Evolutionary conservation across 2,888 invertebrate genomes (phyloP), one percentile per base, ranked within the genome.

Genomic region (Philhelius pedissequus): DNA sequence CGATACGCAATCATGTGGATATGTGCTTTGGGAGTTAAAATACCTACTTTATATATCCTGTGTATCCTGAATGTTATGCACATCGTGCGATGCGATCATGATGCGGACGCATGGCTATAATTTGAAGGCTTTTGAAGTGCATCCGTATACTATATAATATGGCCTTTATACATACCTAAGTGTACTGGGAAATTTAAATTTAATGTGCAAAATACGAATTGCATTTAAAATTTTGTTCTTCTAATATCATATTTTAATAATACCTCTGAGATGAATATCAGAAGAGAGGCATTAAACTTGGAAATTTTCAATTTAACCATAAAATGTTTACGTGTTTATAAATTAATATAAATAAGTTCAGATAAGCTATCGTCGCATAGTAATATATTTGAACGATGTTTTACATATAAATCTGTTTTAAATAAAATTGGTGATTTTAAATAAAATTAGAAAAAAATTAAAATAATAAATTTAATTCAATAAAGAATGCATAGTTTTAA

Each of bases 1-100:
- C 84, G 84, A 84, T 84, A 84, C 60, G 71, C 80, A 84, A 84
- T 84, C 84, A 84, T 75, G 70, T 79, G 75, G 76, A 84, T 79
- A 62, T 73, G 68, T 73, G 60, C 68, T 54, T 74, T 52, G 40
- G 40, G 32, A 38, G 58, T 27, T 54, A 56, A 32, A 54, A 54
- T 25, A 4, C 20, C 32, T n/a, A n/a, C n/a, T n/a, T n/a, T n/a
- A 32, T 43, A 32, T 75, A 68, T 68, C 68, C 68, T 30, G 18
- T 7, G 4, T 38, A 40, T 27, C 22, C 40, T 25, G 35, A n/a
- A 3, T 38, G 18, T 64, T 15, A 13, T 40, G 43, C 32, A n/a
- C n/a, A 56, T 35, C 20, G 13, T 56, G 38, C n/a, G n/a, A n/a
- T n/a, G n/a, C n/a, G n/a, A n/a, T n/a, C n/a, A 58, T 58, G 13